Evolutionary conservation across 2,888 invertebrate genomes (phyloP), one percentile per base, ranked within the genome.

Genomic region (Brachyopa scutellaris): DNA sequence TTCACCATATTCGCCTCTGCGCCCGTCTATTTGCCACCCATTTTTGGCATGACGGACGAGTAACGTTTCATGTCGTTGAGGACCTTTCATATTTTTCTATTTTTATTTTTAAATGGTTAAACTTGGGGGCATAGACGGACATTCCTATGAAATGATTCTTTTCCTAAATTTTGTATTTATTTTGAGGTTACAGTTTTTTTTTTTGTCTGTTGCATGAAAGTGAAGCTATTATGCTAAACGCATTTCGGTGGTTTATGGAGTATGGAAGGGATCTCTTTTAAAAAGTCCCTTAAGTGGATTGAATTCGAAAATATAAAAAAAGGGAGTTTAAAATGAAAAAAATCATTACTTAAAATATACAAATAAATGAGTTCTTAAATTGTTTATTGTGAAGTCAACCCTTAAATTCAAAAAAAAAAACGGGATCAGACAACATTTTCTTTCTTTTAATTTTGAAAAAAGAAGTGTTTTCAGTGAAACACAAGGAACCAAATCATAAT

Each of bases 31-130:
- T 38, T 49, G 70, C 70, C 57, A 64, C 62, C 77, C 77, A 62
- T 70, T 77, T n/a, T n/a, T 51, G 45, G 72, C 31, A 80, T 80
- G 80, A 80, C 80, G 76, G 74, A 76, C 80, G 74, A 80, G 74
- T 59, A 70, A 64, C 69, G 55, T 80, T 80, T 74, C 62, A 55
- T 80, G 67, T 80, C 80, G 55, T 42, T 55, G 64, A 57, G 47
- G 64, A 73, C 55, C 64, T 73, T 73, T 73, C 47, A 17, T 13
- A 26, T 19, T 19, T n/a, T 13, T 33, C 31, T 17, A 21, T 5
- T 9, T 42, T 33, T 33, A 31, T 29, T 11, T 9, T 26, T 19
- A 33, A 29, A 29, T 45, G 0, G 15, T 19, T 31, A 11, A 45
- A 11, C 31, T 31, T 29, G 3, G 5, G 23, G 29, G 15, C 21